These are phyloP conservation scores for Apis florea DNA, from an alignment of 1,140 invertebrate genomes.

Conservation along the genomic window DNA sequence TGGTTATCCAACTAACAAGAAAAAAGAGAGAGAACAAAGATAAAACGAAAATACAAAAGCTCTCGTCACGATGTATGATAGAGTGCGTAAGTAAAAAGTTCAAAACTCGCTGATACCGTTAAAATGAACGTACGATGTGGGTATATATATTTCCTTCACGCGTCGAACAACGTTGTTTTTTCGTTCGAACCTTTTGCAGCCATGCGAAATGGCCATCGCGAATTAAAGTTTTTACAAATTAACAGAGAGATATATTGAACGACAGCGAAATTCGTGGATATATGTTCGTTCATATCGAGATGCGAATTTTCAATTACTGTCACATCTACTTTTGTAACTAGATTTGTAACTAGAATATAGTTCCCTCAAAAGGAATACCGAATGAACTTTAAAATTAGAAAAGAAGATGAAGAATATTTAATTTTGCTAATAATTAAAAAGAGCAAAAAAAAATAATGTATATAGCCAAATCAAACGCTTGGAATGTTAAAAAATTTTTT, in stretches of 20 bases:
- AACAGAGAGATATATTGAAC: not conserved
- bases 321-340: too few relatives aligned
- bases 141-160: not conserved
- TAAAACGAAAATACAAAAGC: not conserved
- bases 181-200: constrained; percentile 30
- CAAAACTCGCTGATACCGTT: not conserved
- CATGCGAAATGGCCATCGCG: constrained; percentile 2
- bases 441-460: too few relatives aligned
- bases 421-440: too few relatives aligned
- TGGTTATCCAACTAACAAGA: not conserved
- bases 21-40: not conserved
- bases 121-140: not conserved
- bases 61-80: not conserved
- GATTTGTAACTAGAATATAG: too few relatives aligned
- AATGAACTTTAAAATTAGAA: too few relatives aligned
- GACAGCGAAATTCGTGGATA: too few relatives aligned
- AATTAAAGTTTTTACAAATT: constrained; percentile 4
- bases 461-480: too few relatives aligned
- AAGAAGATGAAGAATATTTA: too few relatives aligned
- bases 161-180: constrained; percentile 34
- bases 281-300: too few relatives aligned
- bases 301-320: too few relatives aligned
- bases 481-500: too few relatives aligned
- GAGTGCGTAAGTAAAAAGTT: not conserved
- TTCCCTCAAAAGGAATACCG: too few relatives aligned